Conservation (phyloP, 2,888 invertebrate genomes). For the Drosophila mettleri region DNA sequence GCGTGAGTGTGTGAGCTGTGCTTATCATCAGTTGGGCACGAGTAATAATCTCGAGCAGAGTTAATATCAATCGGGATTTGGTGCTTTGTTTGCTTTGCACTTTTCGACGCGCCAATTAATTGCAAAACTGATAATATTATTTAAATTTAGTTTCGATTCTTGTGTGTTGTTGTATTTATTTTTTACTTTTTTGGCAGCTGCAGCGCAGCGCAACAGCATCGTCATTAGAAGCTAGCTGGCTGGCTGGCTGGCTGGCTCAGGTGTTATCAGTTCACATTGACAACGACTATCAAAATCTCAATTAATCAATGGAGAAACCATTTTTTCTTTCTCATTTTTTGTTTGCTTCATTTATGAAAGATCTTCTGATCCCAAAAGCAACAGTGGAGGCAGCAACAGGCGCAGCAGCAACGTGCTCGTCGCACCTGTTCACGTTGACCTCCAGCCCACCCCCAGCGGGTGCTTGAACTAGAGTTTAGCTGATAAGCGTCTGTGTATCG, state of each 20-base stretch:
- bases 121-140: constrained; percentile 51
- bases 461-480: background rate
- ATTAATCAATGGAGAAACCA: constrained; percentile 41
- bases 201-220: constrained; percentile 14
- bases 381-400: background rate
- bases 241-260: constrained; percentile 21
- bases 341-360: background rate
- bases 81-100: constrained; percentile 25
- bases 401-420: background rate
- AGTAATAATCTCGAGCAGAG: constrained; percentile 5
- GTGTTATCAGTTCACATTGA: constrained; percentile 47
- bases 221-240: constrained; percentile 8
- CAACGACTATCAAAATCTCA: constrained; percentile 22
- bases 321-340: background rate
- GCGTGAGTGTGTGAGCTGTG: constrained; percentile 8
- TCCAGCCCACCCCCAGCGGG: constrained; percentile 3
- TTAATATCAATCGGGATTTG: constrained; percentile 36
- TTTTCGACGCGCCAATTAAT: constrained; percentile 36
- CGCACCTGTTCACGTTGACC: constrained; percentile 19
- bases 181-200: constrained; percentile 15
- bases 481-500: background rate
- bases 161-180: too few relatives aligned
- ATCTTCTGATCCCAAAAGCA: constrained; percentile 11
- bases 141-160: constrained; percentile 49
- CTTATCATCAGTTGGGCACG: constrained; percentile 19